phyloP scores from a whole-genome alignment of 2,797 vertebrate species.

The Scyliorhinus canicula region DNA sequence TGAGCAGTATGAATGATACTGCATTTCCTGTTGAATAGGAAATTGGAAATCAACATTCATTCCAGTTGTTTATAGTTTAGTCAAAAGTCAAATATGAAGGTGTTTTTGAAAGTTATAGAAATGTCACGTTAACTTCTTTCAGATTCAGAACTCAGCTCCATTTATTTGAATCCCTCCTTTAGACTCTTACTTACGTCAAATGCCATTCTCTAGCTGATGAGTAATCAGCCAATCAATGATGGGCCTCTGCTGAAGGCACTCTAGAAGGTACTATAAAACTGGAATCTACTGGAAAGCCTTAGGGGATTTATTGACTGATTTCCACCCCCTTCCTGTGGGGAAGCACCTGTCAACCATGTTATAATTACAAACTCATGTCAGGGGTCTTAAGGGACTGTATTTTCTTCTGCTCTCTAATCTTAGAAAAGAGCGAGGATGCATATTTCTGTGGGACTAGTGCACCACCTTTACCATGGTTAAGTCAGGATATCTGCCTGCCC shows the following conservation, averaged over 20 bases:
- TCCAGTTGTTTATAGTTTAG: neutral
- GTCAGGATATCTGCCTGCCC: neutral
- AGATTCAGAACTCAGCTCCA: neutral
- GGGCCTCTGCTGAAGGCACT: neutral
- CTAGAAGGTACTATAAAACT: neutral
- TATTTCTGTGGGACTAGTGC: neutral
- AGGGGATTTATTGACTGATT: neutral
- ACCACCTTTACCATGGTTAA: neutral
- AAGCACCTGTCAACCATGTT: neutral
- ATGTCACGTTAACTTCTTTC: neutral
- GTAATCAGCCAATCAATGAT: neutral
- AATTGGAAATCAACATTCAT: constrained; percentile 22
- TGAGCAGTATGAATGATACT: neutral
- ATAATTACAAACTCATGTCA: constrained; percentile 1
- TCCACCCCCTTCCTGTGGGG: neutral
- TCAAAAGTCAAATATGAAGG: neutral
- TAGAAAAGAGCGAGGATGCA: neutral
- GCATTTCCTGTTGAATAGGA: constrained; percentile 20
- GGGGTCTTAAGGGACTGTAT: neutral
- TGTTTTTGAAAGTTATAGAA: too few relatives aligned
- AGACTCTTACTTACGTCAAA: neutral
- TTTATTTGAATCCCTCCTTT: neutral
- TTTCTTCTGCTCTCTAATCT: neutral
- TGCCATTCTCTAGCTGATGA: neutral
- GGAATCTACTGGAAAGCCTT: neutral